Conservation (phyloP, 1,140 invertebrate species). For the Drosophila seguyi region DNA sequence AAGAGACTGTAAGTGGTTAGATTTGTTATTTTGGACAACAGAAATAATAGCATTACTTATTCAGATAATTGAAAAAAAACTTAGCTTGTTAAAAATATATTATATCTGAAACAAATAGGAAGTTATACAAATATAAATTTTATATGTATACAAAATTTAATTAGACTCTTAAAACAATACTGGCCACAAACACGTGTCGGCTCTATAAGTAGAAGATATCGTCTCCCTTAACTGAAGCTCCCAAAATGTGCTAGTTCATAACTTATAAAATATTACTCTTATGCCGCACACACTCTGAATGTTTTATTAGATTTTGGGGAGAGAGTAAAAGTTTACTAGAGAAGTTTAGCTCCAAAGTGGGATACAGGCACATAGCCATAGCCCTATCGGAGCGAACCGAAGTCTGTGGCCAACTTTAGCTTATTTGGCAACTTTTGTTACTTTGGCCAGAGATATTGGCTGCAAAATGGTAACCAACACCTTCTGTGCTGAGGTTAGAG, state of each 20-base stretch:
- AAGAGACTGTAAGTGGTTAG: too few relatives aligned
- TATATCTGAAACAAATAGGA: neutral
- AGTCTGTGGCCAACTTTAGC: constrained; percentile 46
- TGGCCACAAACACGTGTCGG: neutral
- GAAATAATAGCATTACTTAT: neutral
- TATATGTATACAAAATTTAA: neutral
- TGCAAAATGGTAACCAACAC: constrained; percentile 66
- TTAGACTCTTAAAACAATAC: neutral
- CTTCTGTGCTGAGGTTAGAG: constrained; percentile 15
- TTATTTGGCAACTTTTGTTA: constrained; percentile 49
- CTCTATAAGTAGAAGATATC: neutral
- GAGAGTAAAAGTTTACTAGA: constrained; percentile 37
- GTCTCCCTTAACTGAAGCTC: constrained; percentile 1
- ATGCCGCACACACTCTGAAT: constrained; percentile 45
- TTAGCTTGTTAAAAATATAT: neutral
- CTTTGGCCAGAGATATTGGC: constrained; percentile 47
- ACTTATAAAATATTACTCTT: constrained; percentile 52
- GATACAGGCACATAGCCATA: constrained; percentile 8
- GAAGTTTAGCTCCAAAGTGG: constrained; percentile 35
- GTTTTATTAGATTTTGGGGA: constrained; percentile 44
- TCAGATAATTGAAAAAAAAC: neutral
- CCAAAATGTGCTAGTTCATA: constrained; percentile 22
- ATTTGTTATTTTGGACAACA: neutral
- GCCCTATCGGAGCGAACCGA: constrained; percentile 22
- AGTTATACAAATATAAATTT: neutral